phyloP scores from a whole-genome alignment of 2,113 vertebrate species.

The Ophthalmolycus amberensis region DNA sequence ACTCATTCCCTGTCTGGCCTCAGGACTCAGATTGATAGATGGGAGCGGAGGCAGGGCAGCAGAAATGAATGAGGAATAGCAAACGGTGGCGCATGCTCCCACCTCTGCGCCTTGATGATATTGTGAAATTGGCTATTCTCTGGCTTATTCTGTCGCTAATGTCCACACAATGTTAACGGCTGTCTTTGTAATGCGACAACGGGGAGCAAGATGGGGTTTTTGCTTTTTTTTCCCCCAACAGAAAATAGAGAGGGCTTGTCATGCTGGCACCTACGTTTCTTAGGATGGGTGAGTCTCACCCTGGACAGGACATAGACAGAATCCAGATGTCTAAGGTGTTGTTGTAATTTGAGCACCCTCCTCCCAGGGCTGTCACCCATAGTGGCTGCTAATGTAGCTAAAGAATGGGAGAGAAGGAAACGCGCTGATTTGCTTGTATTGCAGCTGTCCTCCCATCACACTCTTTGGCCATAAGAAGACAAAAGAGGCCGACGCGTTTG shows the following conservation, averaged over 20 bases:
- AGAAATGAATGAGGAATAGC: constrained; percentile 66
- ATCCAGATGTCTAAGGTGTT: neutral
- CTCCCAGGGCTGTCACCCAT: neutral
- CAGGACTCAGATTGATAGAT: constrained; percentile 74
- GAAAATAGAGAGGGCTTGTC: neutral
- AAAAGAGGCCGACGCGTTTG: no score
- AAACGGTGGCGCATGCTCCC: constrained; percentile 43
- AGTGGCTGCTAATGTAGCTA: neutral
- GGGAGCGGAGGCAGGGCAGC: constrained; percentile 51
- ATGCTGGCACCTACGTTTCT: neutral
- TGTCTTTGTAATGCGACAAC: constrained; percentile 17
- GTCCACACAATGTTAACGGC: constrained; percentile 41
- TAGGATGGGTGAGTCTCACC: neutral
- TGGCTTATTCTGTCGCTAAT: constrained; percentile 49
- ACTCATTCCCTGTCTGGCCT: constrained; percentile 70
- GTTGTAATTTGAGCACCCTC: neutral
- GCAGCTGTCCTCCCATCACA: neutral
- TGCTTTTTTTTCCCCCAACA: neutral
- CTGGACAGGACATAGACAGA: neutral
- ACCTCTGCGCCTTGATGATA: constrained; percentile 47
- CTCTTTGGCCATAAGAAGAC: neutral
- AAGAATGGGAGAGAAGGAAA: neutral
- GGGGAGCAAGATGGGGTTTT: constrained; percentile 1
- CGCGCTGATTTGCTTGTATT: neutral
- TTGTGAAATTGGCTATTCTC: constrained; percentile 69